Evolutionary conservation across 2,113 vertebrate species (phyloP), one percentile per base, ranked within the genome.

Genomic region (Rhinopithecus roxellana): DNA sequence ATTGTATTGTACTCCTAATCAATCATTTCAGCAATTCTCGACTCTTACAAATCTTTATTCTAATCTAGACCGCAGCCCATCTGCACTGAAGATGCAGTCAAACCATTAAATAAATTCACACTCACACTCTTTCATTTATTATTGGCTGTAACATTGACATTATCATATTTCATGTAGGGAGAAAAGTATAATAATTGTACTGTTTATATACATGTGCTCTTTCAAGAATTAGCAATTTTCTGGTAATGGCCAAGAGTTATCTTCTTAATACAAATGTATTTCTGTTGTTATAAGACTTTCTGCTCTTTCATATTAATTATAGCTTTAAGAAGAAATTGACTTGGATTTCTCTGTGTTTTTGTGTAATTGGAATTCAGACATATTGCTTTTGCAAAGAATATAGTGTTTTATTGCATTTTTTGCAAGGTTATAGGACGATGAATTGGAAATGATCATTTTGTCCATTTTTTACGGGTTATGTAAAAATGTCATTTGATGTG

Each of bases 21-120:
- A 92, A 78, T 94, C 67, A 92, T 74, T 95, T 93, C 52, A 85
- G 85, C 59, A 50, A 23, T 74, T 92, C 48, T 35, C 38, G 23
- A 90, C 32, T 80, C 43, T 88, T 30, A 79, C 11, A 55, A 69
- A 57, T 90, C 89, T 97, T 92, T 91, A 38, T 94, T 98, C 79
- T 95, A 89, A 96, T 91, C 90, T 91, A 93, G 77, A 85, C 52
- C 43, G 35, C 55, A 64, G 32, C 74, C 93, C 67, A 79, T 93
- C 83, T 91, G 52, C 72, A 93, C 52, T 57, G 57, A 95, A 87
- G 86, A 84, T 10, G 6, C 59, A 61, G 88, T 79, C 45, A 95
- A 97, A 74, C 77, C 59, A 11, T 78, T 94, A 81, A 96, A 90
- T 78, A 86, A 96, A 97, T 95, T 74, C 69, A 78, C 38, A 79